phyloP scores from a whole-genome alignment of 2,888 invertebrate genomes.

The Erebia ligea region DNA sequence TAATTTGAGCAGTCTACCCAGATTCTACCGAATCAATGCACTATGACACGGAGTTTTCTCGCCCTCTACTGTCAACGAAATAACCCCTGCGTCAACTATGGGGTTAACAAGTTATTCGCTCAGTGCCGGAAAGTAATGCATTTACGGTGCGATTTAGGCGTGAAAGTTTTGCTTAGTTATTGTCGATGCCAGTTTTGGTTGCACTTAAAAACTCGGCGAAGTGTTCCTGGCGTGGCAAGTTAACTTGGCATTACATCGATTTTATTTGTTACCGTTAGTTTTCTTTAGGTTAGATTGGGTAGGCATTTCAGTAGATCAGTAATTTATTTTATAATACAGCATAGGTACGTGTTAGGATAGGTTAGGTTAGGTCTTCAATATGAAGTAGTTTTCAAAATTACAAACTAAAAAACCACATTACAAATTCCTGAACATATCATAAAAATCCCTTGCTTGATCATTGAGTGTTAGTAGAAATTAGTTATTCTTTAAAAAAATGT shows the following conservation, averaged over 20 bases:
- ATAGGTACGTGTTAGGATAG: too few species aligned
- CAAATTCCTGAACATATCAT: too few species aligned
- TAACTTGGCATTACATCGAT: not conserved
- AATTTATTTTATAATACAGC: too few species aligned
- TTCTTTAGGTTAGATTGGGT: not conserved
- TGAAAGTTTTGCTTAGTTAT: slow-evolving; percentile 42
- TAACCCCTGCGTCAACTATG: slow-evolving; percentile 70
- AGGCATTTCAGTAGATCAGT: not conserved
- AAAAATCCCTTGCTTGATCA: too few species aligned
- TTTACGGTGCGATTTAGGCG: slow-evolving; percentile 52
- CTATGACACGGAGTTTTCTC: slow-evolving; percentile 50
- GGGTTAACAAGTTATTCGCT: slow-evolving; percentile 74
- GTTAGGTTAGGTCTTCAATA: too few species aligned
- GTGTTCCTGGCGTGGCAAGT: slow-evolving; percentile 13
- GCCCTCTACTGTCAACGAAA: slow-evolving; percentile 72
- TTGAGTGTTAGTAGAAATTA: too few species aligned
- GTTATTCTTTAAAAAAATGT: too few species aligned
- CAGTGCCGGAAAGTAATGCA: slow-evolving; percentile 66
- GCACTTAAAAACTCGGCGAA: slow-evolving; percentile 18
- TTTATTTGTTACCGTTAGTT: not conserved
- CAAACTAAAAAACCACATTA: too few species aligned
- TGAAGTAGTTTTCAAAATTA: too few species aligned
- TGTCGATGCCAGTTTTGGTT: slow-evolving; percentile 26
- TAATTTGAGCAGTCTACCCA: not conserved
- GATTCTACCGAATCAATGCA: slow-evolving; percentile 27